These are phyloP conservation scores for Apocrypta bakeri DNA, from an alignment of 1,140 invertebrate genomes.

Conservation along the genomic window DNA sequence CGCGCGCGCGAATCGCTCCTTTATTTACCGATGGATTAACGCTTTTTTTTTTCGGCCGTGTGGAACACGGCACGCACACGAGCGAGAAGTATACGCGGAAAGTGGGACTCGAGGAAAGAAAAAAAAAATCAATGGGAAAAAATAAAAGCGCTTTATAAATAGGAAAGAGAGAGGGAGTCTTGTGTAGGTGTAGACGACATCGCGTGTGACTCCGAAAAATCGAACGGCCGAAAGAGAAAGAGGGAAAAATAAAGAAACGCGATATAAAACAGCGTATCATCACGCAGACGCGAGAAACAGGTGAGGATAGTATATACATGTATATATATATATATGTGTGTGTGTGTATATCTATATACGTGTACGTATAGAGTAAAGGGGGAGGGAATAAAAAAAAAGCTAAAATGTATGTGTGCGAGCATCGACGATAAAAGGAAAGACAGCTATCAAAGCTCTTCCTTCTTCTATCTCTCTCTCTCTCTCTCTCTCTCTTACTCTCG, in stretches of 20 bases:
- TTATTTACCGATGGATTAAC: constrained; percentile 41
- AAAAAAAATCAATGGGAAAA: constrained; percentile 39
- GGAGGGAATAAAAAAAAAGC: not conserved
- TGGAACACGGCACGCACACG: not conserved
- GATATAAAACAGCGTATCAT: not conserved
- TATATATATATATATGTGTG: not conserved
- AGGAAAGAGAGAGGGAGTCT: not conserved
- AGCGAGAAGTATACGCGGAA: not conserved
- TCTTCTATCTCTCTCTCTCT: not conserved
- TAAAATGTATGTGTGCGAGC: not conserved
- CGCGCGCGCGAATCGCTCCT: constrained; percentile 35
- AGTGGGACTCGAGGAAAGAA: not conserved
- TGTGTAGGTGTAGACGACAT: constrained; percentile 3
- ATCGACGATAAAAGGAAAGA: constrained; percentile 20
- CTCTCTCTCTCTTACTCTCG: not conserved
- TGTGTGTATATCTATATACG: not conserved
- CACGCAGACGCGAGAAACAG: constrained; percentile 9
- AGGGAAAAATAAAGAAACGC: constrained; percentile 2
- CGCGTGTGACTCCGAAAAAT: constrained; percentile 37
- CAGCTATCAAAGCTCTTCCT: constrained; percentile 7
- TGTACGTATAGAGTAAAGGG: not conserved
- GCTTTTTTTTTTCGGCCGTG: not conserved
- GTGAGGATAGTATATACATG: not conserved
- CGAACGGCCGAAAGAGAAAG: not conserved
- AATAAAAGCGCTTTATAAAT: constrained; percentile 46